Evolutionary conservation across 2,888 invertebrate genomes (phyloP).

Genomic region (Melangyna quadrimaculata): DNA sequence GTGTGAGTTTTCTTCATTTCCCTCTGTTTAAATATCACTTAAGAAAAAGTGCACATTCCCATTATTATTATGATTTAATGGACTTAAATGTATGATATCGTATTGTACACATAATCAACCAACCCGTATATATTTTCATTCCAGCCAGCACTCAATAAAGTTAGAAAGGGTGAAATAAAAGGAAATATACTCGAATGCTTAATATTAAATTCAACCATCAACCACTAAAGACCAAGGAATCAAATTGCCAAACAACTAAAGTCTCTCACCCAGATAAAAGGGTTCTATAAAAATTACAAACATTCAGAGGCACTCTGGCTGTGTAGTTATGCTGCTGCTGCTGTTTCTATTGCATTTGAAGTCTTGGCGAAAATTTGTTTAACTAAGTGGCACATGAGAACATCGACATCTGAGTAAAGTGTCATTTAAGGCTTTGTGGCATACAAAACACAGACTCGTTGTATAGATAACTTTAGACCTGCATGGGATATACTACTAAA

Average conservation of each 20-base stretch:
- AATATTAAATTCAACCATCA: background rate
- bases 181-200: background rate
- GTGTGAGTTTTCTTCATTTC: background rate
- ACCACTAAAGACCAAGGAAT: slow-evolving; percentile 24
- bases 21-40: background rate
- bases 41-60: background rate
- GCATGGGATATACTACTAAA: slow-evolving; percentile 14
- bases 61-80: background rate
- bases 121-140: background rate
- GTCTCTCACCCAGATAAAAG: slow-evolving; percentile 23
- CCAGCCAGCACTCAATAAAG: background rate
- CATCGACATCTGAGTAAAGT: slow-evolving; percentile 61
- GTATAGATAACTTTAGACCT: slow-evolving; percentile 34
- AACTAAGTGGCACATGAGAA: slow-evolving; percentile 71
- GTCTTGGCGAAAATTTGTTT: slow-evolving; percentile 58
- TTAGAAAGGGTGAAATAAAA: slow-evolving; percentile 6
- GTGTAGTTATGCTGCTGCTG: background rate
- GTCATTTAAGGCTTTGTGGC: slow-evolving; percentile 37
- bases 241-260: slow-evolving; percentile 43
- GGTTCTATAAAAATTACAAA: slow-evolving; percentile 23
- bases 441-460: slow-evolving; percentile 7
- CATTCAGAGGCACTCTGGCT: background rate
- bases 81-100: background rate
- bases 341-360: slow-evolving; percentile 12
- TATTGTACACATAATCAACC: background rate